Base-by-base conservation (phyloP, 2,113 vertebrate species). In the Trematocara nigrifrons region DNA sequence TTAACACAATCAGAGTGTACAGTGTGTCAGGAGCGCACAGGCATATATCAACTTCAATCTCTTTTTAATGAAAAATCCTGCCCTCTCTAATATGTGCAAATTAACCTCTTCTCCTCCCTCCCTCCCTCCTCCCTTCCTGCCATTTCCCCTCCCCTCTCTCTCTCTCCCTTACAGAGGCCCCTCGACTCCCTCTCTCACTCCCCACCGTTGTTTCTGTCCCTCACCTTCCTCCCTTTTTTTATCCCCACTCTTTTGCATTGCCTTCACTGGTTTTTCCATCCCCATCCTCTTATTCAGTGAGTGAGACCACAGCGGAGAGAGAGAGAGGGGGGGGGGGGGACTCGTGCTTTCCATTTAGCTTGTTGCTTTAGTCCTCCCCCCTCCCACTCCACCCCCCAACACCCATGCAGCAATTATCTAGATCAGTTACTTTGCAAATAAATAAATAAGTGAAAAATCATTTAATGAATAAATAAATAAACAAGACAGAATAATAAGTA, bases 11-110 rank as follows among this genome's bases (percentile, higher is more conserved):
- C 94, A 95, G 92, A 95, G 95, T 93, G 93, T 96, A 96, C 95
- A 96, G 95, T 96, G 95, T 95, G 94, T 96, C 96, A 96, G 95
- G 92, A 95, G 93, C 94, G 88, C 94, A 93, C 94, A 94, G 95
- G 95, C 95, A 96, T 96, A 96, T 96, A 96, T 96, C 96, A 96
- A 96, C 96, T 96, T 96, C 96, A 96, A 96, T 96, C 96, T 96
- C 96, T 95, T 96, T 96, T 96, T 96, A 96, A 96, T 96, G 96
- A 96, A 96, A 96, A 96, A 96, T 96, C 96, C 96, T 96, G 96
- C 95, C 95, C 96, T 96, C 94, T 96, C 94, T 96, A 96, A 96
- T 96, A 96, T 96, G 95, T 96, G 95, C 96, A 96, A 96, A 96
- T 96, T 96, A 96, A 96, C 96, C 95, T 93, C 84, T 93, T 93